Evolutionary conservation across 2,888 invertebrate genomes (phyloP).

Genomic region (Dysmachus trigonus): DNA sequence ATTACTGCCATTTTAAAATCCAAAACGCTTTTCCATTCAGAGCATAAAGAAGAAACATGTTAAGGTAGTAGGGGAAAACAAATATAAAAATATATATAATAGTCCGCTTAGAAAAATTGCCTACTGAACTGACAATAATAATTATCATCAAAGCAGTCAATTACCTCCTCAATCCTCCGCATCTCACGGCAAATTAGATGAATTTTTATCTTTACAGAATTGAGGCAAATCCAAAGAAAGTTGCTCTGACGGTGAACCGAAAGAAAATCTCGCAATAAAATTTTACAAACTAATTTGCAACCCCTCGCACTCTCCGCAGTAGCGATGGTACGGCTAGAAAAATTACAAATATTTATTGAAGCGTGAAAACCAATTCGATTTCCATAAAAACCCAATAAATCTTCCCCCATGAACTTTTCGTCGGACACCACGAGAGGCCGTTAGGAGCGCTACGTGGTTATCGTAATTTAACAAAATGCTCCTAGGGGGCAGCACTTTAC

Average conservation of each 20-base stretch:
- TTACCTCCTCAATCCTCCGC: neutral
- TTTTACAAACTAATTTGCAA: neutral
- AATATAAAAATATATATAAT: too few relatives aligned
- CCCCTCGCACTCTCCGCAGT: neutral
- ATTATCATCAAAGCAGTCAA: too few relatives aligned
- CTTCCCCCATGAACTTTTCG: neutral
- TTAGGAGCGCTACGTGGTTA: neutral
- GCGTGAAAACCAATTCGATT: neutral
- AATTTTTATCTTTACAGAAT: neutral
- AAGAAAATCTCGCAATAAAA: neutral
- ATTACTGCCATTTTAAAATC: too few relatives aligned
- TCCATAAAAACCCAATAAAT: neutral
- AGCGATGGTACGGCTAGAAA: neutral
- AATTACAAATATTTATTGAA: neutral
- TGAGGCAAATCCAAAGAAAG: neutral
- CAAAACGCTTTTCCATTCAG: too few relatives aligned
- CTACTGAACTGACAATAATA: too few relatives aligned
- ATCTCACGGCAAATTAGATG: neutral
- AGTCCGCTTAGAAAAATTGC: too few relatives aligned
- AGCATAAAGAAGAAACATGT: too few relatives aligned
- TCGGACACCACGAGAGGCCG: neutral
- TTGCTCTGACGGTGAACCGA: neutral
- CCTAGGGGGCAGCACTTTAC: neutral
- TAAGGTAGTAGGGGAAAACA: too few relatives aligned
- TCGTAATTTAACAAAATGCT: neutral